Evolutionary conservation across 2,113 vertebrate species (phyloP), one percentile per base, ranked within the genome.

Genomic region (Patagioenas fasciata): DNA sequence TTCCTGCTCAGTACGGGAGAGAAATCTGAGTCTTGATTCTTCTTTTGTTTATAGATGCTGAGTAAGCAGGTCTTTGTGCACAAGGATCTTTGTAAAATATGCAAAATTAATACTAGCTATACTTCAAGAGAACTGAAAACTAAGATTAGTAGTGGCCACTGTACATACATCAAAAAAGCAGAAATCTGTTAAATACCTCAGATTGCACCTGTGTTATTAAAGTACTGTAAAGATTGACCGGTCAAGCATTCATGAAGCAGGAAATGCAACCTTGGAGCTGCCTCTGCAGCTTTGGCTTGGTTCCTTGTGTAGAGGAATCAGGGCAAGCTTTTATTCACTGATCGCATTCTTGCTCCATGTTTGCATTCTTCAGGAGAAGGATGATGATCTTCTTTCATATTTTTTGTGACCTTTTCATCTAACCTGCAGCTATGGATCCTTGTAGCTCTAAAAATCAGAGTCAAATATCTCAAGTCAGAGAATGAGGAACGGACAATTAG

Each of bases 241-340:
- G 9, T 32, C 0, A 0, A 67, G 31, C 13, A 9, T 34, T 82
- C 48, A 34, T 1, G 1, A 80, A 62, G 24, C 47, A 25, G 51
- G 29, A 79, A 82, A 36, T 0, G 0, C 6, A 62, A 36, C 29
- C 26, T 48, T 57, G 42, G 32, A 62, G 32, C 20, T 34, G 20
- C 29, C 24, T 44, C 23, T 58, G 48, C 11, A 36, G 31, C n/a
- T 86, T 72, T 62, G 38, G 8, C 23, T 85, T 78, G 11, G 5
- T 64, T 84, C 54, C 7, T 3, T 32, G 13, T 15, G 26, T 40
- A 15, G 36, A 70, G 47, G 79, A 73, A 65, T 15, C 44, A 51
- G 50, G 23, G 15, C 19, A 77, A 64, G 62, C 7, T 64, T 79
- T 82, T 79, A 42, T 71, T 88, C 20, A 5, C 28, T 48, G 40